A percentile compares a stretch with the other conserved stretches of the same genome.
Conservation (phyloP, 2,113 vertebrate genomes). For the Trichechus manatus region DNA sequence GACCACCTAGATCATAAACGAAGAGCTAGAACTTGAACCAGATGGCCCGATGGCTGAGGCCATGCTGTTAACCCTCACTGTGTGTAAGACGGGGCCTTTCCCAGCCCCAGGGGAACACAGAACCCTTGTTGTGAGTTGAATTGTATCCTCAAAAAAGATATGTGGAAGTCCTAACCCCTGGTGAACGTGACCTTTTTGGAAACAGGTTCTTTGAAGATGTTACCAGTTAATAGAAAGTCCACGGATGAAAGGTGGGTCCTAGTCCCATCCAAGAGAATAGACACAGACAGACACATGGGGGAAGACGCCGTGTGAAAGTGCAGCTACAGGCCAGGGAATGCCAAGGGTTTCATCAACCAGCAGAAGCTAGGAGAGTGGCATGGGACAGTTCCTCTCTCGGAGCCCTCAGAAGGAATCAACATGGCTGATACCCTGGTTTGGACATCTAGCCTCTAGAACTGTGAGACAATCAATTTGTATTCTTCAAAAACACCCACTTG, state of each 20-base stretch:
- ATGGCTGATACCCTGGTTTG: neutral
- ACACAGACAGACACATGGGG: too few species aligned
- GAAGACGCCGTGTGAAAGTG: neutral
- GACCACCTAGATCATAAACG: neutral
- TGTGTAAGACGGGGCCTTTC: fast-evolving
- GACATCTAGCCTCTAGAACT: neutral
- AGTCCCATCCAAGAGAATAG: too few species aligned
- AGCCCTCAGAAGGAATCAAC: neutral
- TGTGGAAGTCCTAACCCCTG: neutral
- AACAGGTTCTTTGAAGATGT: neutral
- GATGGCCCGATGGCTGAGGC: neutral
- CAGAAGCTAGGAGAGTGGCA: neutral
- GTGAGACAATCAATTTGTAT: neutral
- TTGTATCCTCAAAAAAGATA: neutral
- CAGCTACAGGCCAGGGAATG: neutral
- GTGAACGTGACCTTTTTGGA: neutral
- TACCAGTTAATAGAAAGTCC: neutral
- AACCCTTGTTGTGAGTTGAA: neutral
- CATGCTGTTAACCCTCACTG: neutral
- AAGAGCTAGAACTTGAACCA: neutral
- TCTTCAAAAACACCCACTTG: neutral
- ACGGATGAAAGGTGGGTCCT: neutral
- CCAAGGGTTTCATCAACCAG: neutral
- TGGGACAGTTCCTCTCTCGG: too few species aligned
- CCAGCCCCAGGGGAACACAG: neutral